A percentile compares a stretch with the other conserved stretches of the same genome.
These are phyloP conservation scores for Campylomormyrus tamandua DNA, from an alignment of 2,113 vertebrate species.

Conservation along the genomic window DNA sequence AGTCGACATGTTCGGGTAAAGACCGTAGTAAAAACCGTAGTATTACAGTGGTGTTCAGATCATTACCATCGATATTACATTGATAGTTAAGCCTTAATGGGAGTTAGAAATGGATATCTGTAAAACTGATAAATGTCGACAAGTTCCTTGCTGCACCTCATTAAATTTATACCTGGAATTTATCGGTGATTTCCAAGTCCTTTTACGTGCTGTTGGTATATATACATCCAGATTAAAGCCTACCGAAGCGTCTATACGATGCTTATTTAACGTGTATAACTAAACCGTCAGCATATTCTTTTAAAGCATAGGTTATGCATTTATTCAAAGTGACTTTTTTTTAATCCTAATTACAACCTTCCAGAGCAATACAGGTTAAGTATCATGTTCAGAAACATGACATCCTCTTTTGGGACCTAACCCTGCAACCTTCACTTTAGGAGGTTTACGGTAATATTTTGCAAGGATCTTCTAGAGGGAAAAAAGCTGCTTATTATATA, in stretches of 20 bases:
- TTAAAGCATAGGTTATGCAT: constrained; percentile 47
- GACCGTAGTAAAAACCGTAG: background rate
- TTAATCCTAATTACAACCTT: background rate
- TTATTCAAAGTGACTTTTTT: background rate
- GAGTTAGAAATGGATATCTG: constrained; percentile 34
- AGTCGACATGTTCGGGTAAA: background rate
- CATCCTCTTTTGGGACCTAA: background rate
- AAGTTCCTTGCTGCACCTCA: constrained; percentile 45
- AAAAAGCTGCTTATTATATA: background rate
- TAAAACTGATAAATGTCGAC: constrained; percentile 36
- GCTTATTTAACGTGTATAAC: background rate
- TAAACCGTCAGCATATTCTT: constrained; percentile 31
- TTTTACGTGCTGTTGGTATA: constrained; percentile 34
- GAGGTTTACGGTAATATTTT: background rate
- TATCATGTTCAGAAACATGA: background rate
- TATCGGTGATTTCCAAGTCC: constrained; percentile 36
- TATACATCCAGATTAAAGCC: constrained; percentile 49
- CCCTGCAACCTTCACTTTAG: background rate
- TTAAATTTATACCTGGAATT: constrained; percentile 45
- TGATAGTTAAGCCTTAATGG: background rate
- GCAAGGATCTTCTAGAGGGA: background rate
- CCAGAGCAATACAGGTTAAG: background rate
- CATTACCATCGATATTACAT: background rate
- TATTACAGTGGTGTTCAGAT: background rate
- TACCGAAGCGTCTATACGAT: constrained; percentile 42